Evolutionary conservation across 2,797 vertebrate genomes (phyloP).

Genomic region (Vireo griseus): DNA sequence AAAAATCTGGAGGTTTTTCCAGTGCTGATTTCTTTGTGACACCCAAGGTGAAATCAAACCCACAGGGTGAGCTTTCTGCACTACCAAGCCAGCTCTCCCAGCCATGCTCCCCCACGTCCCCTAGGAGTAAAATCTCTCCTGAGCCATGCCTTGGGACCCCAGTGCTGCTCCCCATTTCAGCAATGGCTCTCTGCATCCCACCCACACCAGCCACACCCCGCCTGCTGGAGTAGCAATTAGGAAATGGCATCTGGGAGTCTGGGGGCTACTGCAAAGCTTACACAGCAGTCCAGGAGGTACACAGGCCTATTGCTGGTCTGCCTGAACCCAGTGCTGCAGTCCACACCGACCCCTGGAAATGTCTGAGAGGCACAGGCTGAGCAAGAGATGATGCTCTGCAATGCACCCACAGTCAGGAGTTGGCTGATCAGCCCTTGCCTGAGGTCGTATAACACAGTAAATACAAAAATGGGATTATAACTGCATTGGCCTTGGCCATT

Average conservation of each 20-base stretch:
- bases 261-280: background rate
- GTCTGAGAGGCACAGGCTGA: background rate
- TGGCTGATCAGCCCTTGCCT: background rate
- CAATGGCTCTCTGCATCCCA: background rate
- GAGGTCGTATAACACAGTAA: background rate
- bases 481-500: background rate
- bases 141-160: fast-evolving
- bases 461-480: background rate
- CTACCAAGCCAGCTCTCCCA: background rate
- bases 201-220: background rate
- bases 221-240: background rate
- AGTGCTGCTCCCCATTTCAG: background rate
- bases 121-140: background rate
- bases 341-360: background rate
- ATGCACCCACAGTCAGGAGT: fast-evolving
- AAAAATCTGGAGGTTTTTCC: background rate
- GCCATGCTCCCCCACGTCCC: fast-evolving
- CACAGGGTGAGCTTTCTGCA: background rate
- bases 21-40: background rate
- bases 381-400: background rate
- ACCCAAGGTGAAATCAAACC: background rate
- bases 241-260: background rate
- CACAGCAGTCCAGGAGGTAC: background rate
- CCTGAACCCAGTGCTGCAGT: background rate
- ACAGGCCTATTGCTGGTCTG: background rate